Conservation (phyloP, 2,888 invertebrate genomes). For the Hesperia comma region DNA sequence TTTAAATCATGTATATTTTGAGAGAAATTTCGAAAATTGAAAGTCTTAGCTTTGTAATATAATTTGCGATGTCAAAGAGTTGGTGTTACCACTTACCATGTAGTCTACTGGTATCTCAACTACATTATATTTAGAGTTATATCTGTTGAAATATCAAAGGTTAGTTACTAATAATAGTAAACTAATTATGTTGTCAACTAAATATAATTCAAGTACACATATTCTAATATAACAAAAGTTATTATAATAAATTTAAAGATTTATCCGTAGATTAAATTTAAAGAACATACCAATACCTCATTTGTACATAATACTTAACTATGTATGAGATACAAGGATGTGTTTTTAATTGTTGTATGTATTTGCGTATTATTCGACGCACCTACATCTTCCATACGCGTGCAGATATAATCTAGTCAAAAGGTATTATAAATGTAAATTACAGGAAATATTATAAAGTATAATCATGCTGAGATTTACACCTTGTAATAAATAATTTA, state of each 20-base stretch:
- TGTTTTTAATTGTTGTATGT: neutral
- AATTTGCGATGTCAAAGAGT: too few relatives aligned
- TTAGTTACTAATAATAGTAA: neutral
- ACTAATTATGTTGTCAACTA: neutral
- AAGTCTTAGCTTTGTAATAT: too few relatives aligned
- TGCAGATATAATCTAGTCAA: neutral
- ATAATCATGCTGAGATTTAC: slow-evolving; percentile 15
- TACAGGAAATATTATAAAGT: slow-evolving; percentile 14
- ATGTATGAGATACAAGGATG: neutral
- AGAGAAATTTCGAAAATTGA: too few relatives aligned
- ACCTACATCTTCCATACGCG: too few relatives aligned
- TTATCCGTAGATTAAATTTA: too few relatives aligned
- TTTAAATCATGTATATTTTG: too few relatives aligned
- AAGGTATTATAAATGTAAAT: slow-evolving; percentile 7
- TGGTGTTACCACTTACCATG: too few relatives aligned
- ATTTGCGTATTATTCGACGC: neutral
- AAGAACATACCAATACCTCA: neutral
- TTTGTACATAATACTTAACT: neutral
- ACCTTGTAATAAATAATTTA: too few relatives aligned
- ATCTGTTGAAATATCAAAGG: neutral
- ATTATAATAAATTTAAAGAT: too few relatives aligned
- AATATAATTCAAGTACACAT: neutral
- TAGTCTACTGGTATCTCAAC: too few relatives aligned
- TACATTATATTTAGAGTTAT: too few relatives aligned
- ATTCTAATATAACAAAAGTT: neutral